Conservation (phyloP, 2,888 invertebrate species). For the Nomada goodeniana region DNA sequence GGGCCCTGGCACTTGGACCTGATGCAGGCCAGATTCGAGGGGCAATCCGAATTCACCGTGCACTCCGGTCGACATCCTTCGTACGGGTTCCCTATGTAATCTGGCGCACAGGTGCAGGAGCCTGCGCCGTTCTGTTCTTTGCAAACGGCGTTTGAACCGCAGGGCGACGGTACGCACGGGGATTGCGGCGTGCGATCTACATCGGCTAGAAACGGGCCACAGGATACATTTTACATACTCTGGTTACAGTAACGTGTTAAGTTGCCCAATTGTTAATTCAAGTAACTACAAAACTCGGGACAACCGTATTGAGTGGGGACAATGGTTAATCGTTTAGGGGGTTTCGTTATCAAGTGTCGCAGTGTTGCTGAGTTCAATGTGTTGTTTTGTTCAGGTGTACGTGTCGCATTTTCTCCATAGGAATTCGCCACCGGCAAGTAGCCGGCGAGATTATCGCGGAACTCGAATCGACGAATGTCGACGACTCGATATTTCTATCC, state of each 20-base stretch:
- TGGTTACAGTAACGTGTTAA: background rate
- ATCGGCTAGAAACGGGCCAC: slow-evolving; percentile 51
- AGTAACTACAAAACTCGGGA: background rate
- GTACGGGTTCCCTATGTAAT: slow-evolving; percentile 90
- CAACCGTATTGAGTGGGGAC: background rate
- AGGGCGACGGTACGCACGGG: slow-evolving; percentile 90
- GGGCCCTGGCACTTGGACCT: slow-evolving; percentile 85
- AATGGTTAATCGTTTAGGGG: background rate
- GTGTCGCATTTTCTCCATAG: background rate
- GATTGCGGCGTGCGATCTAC: slow-evolving; percentile 69
- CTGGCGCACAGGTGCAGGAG: slow-evolving; percentile 90
- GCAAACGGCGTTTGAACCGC: slow-evolving; percentile 91
- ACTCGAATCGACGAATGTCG: no score
- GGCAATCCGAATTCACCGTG: slow-evolving; percentile 84
- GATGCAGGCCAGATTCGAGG: slow-evolving; percentile 84
- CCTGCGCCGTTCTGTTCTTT: slow-evolving; percentile 89
- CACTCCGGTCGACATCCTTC: slow-evolving; percentile 85
- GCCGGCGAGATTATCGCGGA: no score
- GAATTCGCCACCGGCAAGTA: no score
- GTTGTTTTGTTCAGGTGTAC: background rate
- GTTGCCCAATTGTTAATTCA: slow-evolving; percentile 27
- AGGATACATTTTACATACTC: background rate
- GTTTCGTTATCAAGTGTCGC: background rate
- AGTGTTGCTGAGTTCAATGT: background rate
- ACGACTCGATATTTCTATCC: no score